Evolutionary conservation across 2,113 vertebrate genomes (phyloP).

Genomic region (Geococcyx californianus): DNA sequence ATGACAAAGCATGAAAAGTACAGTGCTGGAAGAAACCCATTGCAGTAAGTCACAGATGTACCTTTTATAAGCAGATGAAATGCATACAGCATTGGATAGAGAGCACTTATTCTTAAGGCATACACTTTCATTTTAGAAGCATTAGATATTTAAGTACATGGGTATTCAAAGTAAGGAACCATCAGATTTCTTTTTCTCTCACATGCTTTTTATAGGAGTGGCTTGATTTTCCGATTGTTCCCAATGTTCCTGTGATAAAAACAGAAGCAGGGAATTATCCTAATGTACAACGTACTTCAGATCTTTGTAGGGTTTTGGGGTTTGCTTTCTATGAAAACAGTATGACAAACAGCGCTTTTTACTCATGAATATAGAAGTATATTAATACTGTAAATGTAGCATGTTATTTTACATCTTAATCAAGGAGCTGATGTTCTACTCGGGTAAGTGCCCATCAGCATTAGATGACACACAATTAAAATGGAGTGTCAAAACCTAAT

Average conservation of each 20-base stretch:
- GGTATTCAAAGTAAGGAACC: not conserved
- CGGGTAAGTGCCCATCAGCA: slow-evolving; percentile 34
- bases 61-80: not conserved
- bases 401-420: slow-evolving; percentile 48
- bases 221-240: not conserved
- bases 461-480: slow-evolving; percentile 65
- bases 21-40: not conserved
- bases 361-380: slow-evolving; percentile 1
- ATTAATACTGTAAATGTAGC: slow-evolving; percentile 7
- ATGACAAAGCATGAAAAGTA: not conserved
- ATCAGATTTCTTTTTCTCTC: not conserved
- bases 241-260: slow-evolving; percentile 2
- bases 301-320: not conserved
- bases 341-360: not conserved
- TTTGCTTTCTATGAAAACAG: slow-evolving; percentile 23
- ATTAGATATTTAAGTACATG: not conserved
- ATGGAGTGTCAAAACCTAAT: slow-evolving; percentile 55
- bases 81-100: not conserved
- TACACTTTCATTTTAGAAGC: not conserved
- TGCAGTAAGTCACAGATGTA: slow-evolving; percentile 14
- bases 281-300: not conserved
- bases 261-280: not conserved
- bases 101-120: not conserved
- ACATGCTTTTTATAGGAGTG: not conserved
- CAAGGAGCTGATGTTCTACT: slow-evolving; percentile 29